Conservation (phyloP, 2,888 invertebrate species). For the Melinaea marsaeus region DNA sequence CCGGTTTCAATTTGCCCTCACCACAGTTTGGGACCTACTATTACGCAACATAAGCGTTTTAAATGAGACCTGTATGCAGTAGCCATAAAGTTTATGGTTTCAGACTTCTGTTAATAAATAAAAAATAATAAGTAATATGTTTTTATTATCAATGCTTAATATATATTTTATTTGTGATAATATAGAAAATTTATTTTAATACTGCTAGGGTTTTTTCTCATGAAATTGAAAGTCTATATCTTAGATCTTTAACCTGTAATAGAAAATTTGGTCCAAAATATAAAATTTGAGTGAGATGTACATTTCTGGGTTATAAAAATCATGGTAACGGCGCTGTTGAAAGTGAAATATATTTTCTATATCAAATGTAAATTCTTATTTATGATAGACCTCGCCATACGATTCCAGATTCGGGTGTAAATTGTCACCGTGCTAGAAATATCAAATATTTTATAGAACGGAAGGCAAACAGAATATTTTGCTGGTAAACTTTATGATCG, state of each 20-base stretch:
- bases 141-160: no score
- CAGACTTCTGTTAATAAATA: no score
- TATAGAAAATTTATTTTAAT: no score
- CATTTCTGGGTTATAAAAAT: slow-evolving; percentile 27
- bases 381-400: slow-evolving; percentile 45
- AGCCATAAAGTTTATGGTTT: no score
- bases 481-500: slow-evolving; percentile 25
- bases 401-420: slow-evolving; percentile 45
- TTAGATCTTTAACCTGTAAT: neutral
- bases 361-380: slow-evolving; percentile 58
- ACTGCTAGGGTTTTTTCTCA: neutral
- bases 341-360: slow-evolving; percentile 39
- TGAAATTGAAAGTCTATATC: neutral
- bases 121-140: no score
- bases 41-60: slow-evolving; percentile 39
- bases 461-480: slow-evolving; percentile 53
- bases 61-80: slow-evolving; percentile 29
- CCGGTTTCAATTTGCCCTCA: slow-evolving; percentile 64
- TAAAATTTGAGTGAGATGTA: slow-evolving; percentile 18
- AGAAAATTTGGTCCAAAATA: neutral
- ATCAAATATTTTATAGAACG: slow-evolving; percentile 51
- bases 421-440: slow-evolving; percentile 47
- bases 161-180: no score
- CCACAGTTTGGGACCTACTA: slow-evolving; percentile 35
- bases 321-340: slow-evolving; percentile 20